Evolutionary conservation across 2,113 vertebrate species (phyloP).

Genomic region (Pterocles burchelli): DNA sequence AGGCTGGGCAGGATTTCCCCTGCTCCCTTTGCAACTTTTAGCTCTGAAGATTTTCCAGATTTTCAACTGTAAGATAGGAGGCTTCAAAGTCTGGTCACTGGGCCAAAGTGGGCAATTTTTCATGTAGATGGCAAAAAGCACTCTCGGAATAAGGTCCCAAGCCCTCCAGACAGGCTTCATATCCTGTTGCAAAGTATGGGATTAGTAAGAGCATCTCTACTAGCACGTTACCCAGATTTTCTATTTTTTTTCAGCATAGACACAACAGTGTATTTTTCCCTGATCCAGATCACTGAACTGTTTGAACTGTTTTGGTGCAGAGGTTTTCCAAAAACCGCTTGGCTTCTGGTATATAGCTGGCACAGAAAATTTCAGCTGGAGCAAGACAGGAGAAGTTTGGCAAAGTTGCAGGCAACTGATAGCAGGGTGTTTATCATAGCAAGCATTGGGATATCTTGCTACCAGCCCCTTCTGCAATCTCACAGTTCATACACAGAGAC

Average conservation of each 20-base stretch:
- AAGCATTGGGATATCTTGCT: not conserved
- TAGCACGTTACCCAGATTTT: not conserved
- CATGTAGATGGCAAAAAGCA: not conserved
- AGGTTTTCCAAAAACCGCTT: not conserved
- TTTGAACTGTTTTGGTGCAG: not conserved
- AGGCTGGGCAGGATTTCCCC: not conserved
- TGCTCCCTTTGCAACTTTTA: not conserved
- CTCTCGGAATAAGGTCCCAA: not conserved
- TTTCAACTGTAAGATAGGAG: not conserved
- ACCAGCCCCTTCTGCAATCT: constrained; percentile 7
- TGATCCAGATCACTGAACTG: not conserved
- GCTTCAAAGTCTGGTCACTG: not conserved
- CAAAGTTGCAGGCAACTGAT: constrained; percentile 9
- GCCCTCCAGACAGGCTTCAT: not conserved
- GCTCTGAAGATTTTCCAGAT: not conserved
- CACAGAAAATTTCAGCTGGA: constrained; percentile 35
- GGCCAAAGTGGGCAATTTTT: not conserved
- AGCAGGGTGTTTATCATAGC: not conserved
- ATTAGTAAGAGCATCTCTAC: not conserved
- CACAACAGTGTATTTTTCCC: not conserved
- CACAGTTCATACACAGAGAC: not conserved
- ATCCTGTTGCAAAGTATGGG: not conserved
- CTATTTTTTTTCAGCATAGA: not conserved
- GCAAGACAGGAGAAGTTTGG: constrained; percentile 8
- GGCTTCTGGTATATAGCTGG: not conserved